Evolutionary conservation across 2,113 vertebrate genomes (phyloP).

Genomic region (Lepus europaeus): DNA sequence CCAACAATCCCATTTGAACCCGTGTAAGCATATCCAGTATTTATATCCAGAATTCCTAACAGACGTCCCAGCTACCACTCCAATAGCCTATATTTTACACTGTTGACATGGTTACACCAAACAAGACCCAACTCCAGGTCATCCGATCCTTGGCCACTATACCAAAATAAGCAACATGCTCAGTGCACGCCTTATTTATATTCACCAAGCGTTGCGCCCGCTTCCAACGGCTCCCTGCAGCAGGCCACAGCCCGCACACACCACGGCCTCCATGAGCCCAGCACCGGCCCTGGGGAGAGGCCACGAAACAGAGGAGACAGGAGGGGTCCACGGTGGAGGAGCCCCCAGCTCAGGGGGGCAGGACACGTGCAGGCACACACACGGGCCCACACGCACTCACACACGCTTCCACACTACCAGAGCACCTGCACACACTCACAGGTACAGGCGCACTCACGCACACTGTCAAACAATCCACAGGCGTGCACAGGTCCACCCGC

Average conservation of each 20-base stretch:
- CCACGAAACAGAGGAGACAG: not conserved
- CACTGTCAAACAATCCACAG: too few relatives aligned
- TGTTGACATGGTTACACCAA: constrained; percentile 66
- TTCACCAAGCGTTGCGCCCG: not conserved
- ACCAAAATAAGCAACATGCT: constrained; percentile 41
- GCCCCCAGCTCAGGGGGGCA: rapidly evolving
- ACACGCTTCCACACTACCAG: too few relatives aligned
- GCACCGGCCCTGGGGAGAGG: rapidly evolving
- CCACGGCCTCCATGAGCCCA: not conserved
- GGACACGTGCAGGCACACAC: not conserved
- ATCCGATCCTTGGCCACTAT: constrained; percentile 32
- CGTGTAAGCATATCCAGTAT: constrained; percentile 56
- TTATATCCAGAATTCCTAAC: constrained; percentile 64
- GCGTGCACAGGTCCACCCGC: not conserved
- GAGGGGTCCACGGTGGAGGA: not conserved
- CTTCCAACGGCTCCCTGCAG: not conserved
- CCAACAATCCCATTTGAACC: constrained; percentile 58
- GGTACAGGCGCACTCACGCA: too few relatives aligned
- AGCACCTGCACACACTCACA: not conserved
- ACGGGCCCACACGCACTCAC: too few relatives aligned
- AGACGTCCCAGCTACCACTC: constrained; percentile 65
- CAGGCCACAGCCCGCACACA: not conserved
- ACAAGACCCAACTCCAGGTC: constrained; percentile 54
- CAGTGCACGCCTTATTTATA: not conserved
- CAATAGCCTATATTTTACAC: constrained; percentile 66